A percentile compares a stretch with the other conserved stretches of the same genome.
These are phyloP conservation scores for Anhinga anhinga DNA, from an alignment of 2,113 vertebrate species.

Conservation along the genomic window DNA sequence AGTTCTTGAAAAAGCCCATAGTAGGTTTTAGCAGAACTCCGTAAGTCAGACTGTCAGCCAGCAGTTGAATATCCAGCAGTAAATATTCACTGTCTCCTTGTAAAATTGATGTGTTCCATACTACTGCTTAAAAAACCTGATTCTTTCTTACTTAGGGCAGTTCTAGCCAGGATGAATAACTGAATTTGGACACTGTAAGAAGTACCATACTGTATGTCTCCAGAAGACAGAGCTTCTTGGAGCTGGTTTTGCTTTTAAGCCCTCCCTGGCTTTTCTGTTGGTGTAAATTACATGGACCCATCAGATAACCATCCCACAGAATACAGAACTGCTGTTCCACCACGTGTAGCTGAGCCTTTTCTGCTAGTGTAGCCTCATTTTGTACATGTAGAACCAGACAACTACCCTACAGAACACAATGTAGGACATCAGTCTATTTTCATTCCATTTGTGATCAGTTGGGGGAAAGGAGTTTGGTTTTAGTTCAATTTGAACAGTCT, in stretches of 20 bases:
- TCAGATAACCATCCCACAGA: not conserved
- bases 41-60: not conserved
- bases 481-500: not conserved
- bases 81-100: not conserved
- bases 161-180: not conserved
- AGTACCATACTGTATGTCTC: not conserved
- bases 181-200: not conserved
- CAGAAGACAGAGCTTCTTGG: not conserved
- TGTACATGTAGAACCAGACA: not conserved
- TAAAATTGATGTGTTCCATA: not conserved
- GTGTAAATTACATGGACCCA: not conserved
- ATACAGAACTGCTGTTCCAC: not conserved
- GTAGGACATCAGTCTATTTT: not conserved
- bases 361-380: not conserved
- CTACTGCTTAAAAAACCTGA: not conserved
- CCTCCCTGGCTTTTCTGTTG: not conserved
- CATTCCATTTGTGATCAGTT: not conserved
- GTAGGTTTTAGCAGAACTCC: not conserved
- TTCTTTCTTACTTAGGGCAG: not conserved
- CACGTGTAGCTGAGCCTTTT: not conserved
- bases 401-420: not conserved
- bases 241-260: not conserved
- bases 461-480: not conserved
- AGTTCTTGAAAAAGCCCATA: not conserved
- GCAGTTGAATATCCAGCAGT: not conserved